phyloP scores from a whole-genome alignment of 2,888 invertebrate genomes.

The Athetis lepigone region DNA sequence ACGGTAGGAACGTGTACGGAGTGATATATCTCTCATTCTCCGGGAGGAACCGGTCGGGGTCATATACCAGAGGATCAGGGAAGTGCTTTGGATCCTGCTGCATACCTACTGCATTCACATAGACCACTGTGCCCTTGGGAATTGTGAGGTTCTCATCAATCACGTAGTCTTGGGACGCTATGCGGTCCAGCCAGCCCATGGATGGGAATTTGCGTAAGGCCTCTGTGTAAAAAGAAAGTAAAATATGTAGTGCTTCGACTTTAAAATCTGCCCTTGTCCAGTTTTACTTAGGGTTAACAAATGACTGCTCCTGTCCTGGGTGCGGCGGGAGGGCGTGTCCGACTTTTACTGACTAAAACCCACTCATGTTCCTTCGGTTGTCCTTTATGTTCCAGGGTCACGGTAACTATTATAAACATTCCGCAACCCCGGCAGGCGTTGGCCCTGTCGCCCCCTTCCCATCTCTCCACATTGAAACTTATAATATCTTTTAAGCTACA shows the following conservation, averaged over 20 bases:
- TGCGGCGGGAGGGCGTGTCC: too few relatives aligned
- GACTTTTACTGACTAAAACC: too few relatives aligned
- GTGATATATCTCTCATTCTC: slow-evolving; percentile 84
- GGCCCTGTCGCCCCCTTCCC: too few relatives aligned
- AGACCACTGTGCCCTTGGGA: slow-evolving; percentile 69
- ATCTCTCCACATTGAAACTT: too few relatives aligned
- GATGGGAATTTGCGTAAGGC: slow-evolving; percentile 70
- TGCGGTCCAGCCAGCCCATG: slow-evolving; percentile 75
- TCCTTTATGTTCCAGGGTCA: too few relatives aligned
- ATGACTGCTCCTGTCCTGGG: too few relatives aligned
- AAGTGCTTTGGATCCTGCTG: slow-evolving; percentile 84
- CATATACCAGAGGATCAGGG: slow-evolving; percentile 87
- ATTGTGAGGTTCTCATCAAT: slow-evolving; percentile 71
- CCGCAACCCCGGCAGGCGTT: too few relatives aligned
- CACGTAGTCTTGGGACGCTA: slow-evolving; percentile 65
- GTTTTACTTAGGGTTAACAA: too few relatives aligned
- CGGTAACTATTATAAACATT: too few relatives aligned
- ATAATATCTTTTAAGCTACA: too few relatives aligned
- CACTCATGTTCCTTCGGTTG: too few relatives aligned
- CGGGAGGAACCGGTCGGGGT: slow-evolving; percentile 89
- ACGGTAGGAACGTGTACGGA: slow-evolving; percentile 82
- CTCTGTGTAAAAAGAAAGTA: slow-evolving; percentile 62
- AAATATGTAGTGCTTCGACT: neutral
- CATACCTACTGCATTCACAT: slow-evolving; percentile 70
- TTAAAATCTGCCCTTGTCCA: too few relatives aligned